Base-by-base conservation (phyloP, 2,888 invertebrate genomes). In the Nephrocerus scutellatus region DNA sequence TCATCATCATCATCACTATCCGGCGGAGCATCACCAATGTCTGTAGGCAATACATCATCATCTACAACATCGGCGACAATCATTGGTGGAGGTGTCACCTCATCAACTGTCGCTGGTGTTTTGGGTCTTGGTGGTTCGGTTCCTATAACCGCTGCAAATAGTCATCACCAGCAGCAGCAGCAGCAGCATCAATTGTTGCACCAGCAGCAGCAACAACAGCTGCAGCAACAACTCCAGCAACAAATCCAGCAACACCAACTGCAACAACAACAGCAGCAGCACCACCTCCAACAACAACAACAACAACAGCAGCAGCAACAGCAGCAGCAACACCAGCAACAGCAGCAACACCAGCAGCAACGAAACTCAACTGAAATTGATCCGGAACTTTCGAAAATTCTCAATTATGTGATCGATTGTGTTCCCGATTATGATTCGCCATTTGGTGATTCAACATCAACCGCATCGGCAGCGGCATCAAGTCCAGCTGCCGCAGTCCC, bases 321-420 rank as follows among this genome's bases (percentile, higher is more conserved):
- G 71, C 56, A 51, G 70, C 12, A 69, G 70, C 48, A 55, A 58
- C 46, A 19, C 28, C 30, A 28, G 25, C 32, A 22, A 22, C 43
- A 20, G 18, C 48, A 44, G 18, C 37, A 25, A 13, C 41, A 36
- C 9, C 30, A 28, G 25, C 40, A 41, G 30, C 40, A 40, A 13
- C 34, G 46, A 14, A 36, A 52, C 38, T 40, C 45, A 36, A 46
- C 48, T 29, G 65, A 63, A 43, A 54, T 57, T 36, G 86, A 87
- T 68, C 78, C 80, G 34, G 74, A 83, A 44, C 72, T 92, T 35
- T 87, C 88, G 4, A 84, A 85, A 56, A 80, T 92, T 52, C 69
- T 92, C 51, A 89, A 92, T 70, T 82, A 84, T 64, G 83, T 89
- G 44, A 84, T 88, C 59, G 87, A 88, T 48, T 79, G 82, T 58